A percentile compares a stretch with the other conserved stretches of the same genome.
Evolutionary conservation across 2,113 vertebrate genomes (phyloP).

Genomic region (Pipra filicauda): DNA sequence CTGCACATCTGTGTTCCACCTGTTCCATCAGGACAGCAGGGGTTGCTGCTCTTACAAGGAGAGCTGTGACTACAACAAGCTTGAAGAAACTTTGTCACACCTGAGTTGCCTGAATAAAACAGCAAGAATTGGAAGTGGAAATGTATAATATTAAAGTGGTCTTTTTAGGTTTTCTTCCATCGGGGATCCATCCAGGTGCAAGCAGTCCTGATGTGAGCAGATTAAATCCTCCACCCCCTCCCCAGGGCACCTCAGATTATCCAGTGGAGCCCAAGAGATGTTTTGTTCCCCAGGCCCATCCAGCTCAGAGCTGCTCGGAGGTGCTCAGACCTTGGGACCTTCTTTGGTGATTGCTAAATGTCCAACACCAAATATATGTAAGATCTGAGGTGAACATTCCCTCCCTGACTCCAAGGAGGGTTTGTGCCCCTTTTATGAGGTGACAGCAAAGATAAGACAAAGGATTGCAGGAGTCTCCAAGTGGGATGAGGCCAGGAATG

Average conservation of each 20-base stretch:
- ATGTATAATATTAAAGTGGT: background rate
- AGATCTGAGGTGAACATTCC: background rate
- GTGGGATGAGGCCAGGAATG: background rate
- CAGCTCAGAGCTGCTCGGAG: background rate
- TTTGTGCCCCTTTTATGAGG: background rate
- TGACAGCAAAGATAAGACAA: background rate
- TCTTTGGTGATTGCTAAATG: background rate
- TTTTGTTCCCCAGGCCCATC: background rate
- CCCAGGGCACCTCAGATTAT: background rate
- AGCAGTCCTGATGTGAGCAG: background rate
- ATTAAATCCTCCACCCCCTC: background rate
- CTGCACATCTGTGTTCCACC: background rate
- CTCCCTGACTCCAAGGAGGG: background rate
- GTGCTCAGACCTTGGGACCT: background rate
- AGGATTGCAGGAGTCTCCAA: background rate
- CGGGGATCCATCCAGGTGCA: background rate
- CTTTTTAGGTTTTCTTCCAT: background rate
- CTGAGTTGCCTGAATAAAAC: background rate
- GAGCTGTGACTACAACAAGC: background rate
- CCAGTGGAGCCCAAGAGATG: background rate
- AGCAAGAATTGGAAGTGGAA: background rate
- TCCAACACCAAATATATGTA: fast-evolving
- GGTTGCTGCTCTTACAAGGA: background rate
- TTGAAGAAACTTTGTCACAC: background rate
- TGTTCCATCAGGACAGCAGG: background rate